Percentiles rank a stretch among this genome's conserved stretches.
These are phyloP conservation scores for Galeopsomyia nigrocyanea DNA, from an alignment of 2,888 invertebrate species.

Conservation along the genomic window DNA sequence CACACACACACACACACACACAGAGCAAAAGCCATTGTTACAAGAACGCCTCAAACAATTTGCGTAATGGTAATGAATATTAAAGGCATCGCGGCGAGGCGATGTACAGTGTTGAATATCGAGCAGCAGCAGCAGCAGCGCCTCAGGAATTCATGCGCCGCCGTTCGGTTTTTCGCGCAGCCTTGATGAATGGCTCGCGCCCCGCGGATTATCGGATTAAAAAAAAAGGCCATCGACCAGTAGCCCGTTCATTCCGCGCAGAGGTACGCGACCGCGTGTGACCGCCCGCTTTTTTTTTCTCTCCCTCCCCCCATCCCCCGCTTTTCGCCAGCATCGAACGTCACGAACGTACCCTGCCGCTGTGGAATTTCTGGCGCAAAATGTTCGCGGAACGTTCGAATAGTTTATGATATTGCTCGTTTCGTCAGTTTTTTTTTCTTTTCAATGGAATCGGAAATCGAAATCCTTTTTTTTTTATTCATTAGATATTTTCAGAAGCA, in stretches of 20 bases:
- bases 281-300: too few relatives aligned
- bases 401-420: too few relatives aligned
- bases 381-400: background rate
- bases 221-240: background rate
- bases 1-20: too few relatives aligned
- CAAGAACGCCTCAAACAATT: conserved; percentile 20
- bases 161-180: conserved; percentile 25
- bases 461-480: too few relatives aligned
- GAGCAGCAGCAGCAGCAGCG: background rate
- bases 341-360: too few relatives aligned
- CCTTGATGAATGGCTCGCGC: conserved; percentile 28
- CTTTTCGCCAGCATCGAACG: too few relatives aligned
- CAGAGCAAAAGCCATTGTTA: too few relatives aligned
- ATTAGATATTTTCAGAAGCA: too few relatives aligned
- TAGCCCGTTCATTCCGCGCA: background rate
- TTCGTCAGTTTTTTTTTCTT: too few relatives aligned
- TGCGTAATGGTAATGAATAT: conserved; percentile 41
- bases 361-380: background rate
- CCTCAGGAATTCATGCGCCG: conserved; percentile 22
- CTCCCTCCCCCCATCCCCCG: too few relatives aligned
- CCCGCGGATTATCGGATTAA: conserved; percentile 34
- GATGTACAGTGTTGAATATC: conserved; percentile 19
- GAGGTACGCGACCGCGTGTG: too few relatives aligned
- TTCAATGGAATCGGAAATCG: too few relatives aligned
- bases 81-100: conserved; percentile 14